A percentile compares a stretch with the other conserved stretches of the same genome.
phyloP scores from a whole-genome alignment of 2,797 vertebrate species.

The Cheirogaleus major region DNA sequence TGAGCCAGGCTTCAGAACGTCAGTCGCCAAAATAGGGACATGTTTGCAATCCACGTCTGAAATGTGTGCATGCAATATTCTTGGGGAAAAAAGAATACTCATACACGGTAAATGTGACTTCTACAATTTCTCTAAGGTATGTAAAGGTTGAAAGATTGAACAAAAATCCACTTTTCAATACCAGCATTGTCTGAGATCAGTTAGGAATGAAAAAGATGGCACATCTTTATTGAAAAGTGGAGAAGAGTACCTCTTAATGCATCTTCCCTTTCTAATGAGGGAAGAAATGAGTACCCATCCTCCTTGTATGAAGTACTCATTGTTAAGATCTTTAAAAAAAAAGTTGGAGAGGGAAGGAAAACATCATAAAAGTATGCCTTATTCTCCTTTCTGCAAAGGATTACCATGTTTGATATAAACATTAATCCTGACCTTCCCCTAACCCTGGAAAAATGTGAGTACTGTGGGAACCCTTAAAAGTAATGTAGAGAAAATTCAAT shows the following conservation, averaged over 20 bases:
- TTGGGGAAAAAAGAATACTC: background rate
- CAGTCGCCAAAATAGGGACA: background rate
- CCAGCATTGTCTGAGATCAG: too few relatives aligned
- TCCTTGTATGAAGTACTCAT: background rate
- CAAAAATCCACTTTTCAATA: background rate
- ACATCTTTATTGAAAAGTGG: background rate
- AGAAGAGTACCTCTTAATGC: background rate
- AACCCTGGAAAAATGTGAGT: conserved; percentile 53
- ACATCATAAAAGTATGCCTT: background rate
- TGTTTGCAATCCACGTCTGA: background rate
- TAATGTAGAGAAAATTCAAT: conserved; percentile 60
- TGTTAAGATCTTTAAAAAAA: background rate
- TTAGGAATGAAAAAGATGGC: background rate
- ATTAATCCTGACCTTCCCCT: background rate
- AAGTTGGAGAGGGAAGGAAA: background rate
- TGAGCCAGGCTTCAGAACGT: background rate
- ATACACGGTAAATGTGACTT: background rate
- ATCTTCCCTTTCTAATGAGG: background rate
- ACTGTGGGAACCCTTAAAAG: conserved; percentile 56
- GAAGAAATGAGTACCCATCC: background rate
- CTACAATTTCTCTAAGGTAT: background rate
- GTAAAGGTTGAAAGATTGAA: background rate
- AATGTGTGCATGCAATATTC: background rate
- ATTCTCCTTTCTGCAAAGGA: background rate
- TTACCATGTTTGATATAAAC: background rate